Base-by-base conservation (phyloP, 2,888 invertebrate species). In the Eupeodes latifasciatus region DNA sequence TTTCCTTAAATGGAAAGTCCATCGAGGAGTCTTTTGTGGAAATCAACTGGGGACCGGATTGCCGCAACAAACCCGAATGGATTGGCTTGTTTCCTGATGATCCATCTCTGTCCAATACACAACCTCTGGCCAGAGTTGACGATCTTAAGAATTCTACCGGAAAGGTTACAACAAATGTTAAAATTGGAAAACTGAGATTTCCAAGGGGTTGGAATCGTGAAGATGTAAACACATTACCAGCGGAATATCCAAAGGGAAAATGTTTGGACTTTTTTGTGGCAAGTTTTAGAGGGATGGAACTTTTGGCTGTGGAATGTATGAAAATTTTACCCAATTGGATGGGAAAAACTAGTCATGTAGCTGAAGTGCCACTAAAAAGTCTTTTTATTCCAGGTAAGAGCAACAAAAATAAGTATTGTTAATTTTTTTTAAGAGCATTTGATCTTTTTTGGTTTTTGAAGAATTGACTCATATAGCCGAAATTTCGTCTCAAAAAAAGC, bases 271-370 rank as follows among this genome's bases (percentile, higher is more conserved):
- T 96, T 76, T 96, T 96, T 95, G 95, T 96, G 16, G 96, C 96
- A 14, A 95, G 96, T n/a, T 95, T 94, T 62, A 95, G 95, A 69
- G 94, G 95, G 89, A 94, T 94, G 27, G 95, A 96, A 85, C 93
- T 95, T 47, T 94, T 96, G 61, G 95, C 95, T 74, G 91, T 93
- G 1, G 95, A 96, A 90, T 98, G 98, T 91, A 93, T 98, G 36
- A 96, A 96, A 92, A 96, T 97, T 87, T 96, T 96, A 92, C 97
- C 98, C 0, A 96, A 96, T 36, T 98, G 98, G 98, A 97, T 98
- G 97, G 95, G 95, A 91, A 96, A 97, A 67, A 90, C 91, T 47
- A 62, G 84, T 5, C 91, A 92, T 74, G 90, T 93, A 1, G 89
- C 84, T 4, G 89, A 88, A 47, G 89, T 93, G 89, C 92, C 92